Conservation (phyloP, 2,888 invertebrate species). For the Oscheius onirici region DNA sequence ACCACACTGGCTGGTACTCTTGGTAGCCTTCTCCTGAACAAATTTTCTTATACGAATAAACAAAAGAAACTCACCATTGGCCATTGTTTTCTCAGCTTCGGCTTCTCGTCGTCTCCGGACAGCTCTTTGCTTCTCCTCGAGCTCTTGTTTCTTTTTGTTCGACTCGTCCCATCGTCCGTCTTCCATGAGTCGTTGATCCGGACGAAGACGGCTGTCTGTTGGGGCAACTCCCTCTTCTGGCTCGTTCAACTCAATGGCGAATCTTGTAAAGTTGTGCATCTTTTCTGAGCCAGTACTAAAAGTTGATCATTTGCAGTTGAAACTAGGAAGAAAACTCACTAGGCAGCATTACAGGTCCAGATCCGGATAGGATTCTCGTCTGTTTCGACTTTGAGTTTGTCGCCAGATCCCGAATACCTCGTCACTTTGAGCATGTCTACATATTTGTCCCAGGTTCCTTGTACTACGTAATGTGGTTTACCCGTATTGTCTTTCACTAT, state of each 20-base stretch:
- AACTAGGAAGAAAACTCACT: constrained; percentile 47
- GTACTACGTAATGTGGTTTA: constrained; percentile 78
- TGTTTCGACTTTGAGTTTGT: constrained; percentile 84
- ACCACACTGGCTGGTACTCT: constrained; percentile 87
- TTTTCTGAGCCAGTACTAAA: constrained; percentile 78
- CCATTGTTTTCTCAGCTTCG: constrained; percentile 79
- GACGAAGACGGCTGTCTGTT: constrained; percentile 89
- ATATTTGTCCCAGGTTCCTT: constrained; percentile 92
- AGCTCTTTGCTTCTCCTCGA: constrained; percentile 94
- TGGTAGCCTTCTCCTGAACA: constrained; percentile 77
- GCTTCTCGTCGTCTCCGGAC: constrained; percentile 83
- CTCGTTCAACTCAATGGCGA: constrained; percentile 97
- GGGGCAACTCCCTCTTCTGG: constrained; percentile 90
- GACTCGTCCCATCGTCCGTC: constrained; percentile 85
- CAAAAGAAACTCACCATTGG: constrained; percentile 72
- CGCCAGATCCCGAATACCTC: constrained; percentile 73
- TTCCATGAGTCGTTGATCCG: constrained; percentile 98
- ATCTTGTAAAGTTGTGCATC: constrained; percentile 91
- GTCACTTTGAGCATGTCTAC: constrained; percentile 78
- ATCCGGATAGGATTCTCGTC: constrained; percentile 81
- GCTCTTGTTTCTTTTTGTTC: constrained; percentile 78
- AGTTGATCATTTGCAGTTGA: not conserved
- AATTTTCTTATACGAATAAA: not conserved
- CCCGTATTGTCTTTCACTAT: constrained; percentile 77
- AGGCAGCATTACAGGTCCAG: constrained; percentile 85